Conservation (phyloP, 2,797 vertebrate species). For the Artibeus jamaicensis region DNA sequence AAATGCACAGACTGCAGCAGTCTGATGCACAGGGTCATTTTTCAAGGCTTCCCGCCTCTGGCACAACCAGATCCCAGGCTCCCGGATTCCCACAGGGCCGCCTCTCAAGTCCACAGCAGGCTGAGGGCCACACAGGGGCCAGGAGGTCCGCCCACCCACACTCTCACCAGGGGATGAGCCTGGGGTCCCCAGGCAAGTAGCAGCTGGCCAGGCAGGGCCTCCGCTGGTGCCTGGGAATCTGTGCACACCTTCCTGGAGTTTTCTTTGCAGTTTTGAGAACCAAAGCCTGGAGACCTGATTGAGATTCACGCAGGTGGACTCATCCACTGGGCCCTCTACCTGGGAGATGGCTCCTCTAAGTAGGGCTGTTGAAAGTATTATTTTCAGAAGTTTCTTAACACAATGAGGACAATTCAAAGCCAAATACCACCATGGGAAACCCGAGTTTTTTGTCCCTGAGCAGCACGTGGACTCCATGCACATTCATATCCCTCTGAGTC, state of each 20-base stretch:
- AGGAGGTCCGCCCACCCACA: too few relatives aligned
- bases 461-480: too few relatives aligned
- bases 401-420: too few relatives aligned
- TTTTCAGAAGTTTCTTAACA: neutral
- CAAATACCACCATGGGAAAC: neutral
- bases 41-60: too few relatives aligned
- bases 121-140: too few relatives aligned
- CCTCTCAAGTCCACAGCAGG: too few relatives aligned
- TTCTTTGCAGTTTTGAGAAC: neutral
- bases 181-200: neutral
- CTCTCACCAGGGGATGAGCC: neutral
- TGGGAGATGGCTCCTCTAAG: neutral
- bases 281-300: slow-evolving; percentile 25
- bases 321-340: slow-evolving; percentile 49
- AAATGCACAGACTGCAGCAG: too few relatives aligned
- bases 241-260: neutral
- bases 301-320: neutral
- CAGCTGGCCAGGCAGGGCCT: neutral
- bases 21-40: too few relatives aligned
- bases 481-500: neutral
- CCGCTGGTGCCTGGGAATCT: neutral
- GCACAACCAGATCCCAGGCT: too few relatives aligned
- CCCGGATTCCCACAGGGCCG: too few relatives aligned
- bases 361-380: neutral
- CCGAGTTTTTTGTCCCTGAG: neutral